A percentile compares a stretch with the other conserved stretches of the same genome.
Conservation (phyloP, 2,888 invertebrate genomes). For the Ophion ventricosus region DNA sequence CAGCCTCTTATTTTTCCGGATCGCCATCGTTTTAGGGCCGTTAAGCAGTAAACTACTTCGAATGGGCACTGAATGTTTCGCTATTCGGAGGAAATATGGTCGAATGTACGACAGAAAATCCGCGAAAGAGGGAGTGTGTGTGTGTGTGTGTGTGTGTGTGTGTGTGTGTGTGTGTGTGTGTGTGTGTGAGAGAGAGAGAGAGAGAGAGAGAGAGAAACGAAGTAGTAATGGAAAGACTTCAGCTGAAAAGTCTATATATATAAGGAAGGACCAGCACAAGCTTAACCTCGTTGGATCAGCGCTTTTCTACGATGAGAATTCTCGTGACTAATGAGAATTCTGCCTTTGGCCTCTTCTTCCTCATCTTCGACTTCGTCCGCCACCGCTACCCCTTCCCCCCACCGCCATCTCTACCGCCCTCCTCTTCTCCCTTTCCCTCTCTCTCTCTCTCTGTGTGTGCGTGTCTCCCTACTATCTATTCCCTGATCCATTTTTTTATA, state of each 20-base stretch:
- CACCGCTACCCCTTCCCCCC: constrained; percentile 52
- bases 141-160: no score
- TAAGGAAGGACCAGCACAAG: constrained; percentile 33
- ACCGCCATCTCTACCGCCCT: constrained; percentile 60
- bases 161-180: no score
- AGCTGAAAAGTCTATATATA: constrained; percentile 47
- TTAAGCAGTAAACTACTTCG: constrained; percentile 68
- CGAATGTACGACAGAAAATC: no score
- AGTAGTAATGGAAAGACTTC: constrained; percentile 27
- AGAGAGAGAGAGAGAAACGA: constrained; percentile 10
- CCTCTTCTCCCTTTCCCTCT: constrained; percentile 14
- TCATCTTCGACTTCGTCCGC: constrained; percentile 56
- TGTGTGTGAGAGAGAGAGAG: no score
- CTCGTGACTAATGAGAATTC: constrained; percentile 70
- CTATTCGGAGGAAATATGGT: constrained; percentile 50
- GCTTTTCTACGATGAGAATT: constrained; percentile 68
- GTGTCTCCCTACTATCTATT: constrained; percentile 26
- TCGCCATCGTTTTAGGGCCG: constrained; percentile 50
- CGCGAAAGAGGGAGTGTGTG: no score
- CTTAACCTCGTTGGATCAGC: constrained; percentile 69
- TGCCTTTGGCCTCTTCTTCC: constrained; percentile 58
- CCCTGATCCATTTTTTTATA: not conserved
- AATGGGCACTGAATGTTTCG: constrained; percentile 60
- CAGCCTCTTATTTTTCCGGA: not conserved
- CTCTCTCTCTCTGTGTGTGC: constrained; percentile 11